Evolutionary conservation across 2,888 invertebrate species (phyloP).

Genomic region (Idaea biselata): DNA sequence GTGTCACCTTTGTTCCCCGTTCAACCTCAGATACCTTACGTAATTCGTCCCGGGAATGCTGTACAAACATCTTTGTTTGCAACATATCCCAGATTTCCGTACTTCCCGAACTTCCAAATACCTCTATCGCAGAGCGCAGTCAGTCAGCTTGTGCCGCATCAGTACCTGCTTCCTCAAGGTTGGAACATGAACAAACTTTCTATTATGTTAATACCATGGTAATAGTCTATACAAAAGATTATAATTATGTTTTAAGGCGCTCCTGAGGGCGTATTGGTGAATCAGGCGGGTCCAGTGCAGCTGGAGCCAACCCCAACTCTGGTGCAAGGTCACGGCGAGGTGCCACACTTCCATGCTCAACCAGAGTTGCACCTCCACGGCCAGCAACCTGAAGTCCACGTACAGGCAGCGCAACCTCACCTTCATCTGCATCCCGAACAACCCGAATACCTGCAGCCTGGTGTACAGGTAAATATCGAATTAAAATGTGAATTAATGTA

Average conservation of each 20-base stretch:
- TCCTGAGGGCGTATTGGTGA: slow-evolving; percentile 42
- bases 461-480: neutral
- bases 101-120: slow-evolving; percentile 51
- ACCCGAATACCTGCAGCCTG: neutral
- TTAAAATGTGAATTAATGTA: neutral
- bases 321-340: slow-evolving; percentile 39
- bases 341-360: slow-evolving; percentile 26
- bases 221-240: neutral
- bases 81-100: slow-evolving; percentile 68
- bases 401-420: slow-evolving; percentile 15
- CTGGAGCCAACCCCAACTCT: slow-evolving; percentile 41
- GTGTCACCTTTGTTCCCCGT: slow-evolving; percentile 41
- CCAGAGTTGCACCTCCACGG: slow-evolving; percentile 26
- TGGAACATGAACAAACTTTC: neutral
- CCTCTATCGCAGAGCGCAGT: slow-evolving; percentile 41
- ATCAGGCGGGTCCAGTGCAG: slow-evolving; percentile 40
- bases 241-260: slow-evolving; percentile 9
- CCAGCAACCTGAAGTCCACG: slow-evolving; percentile 28
- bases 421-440: neutral
- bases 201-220: neutral
- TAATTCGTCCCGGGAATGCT: slow-evolving; percentile 69
- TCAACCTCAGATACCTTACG: slow-evolving; percentile 55
- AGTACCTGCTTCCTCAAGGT: slow-evolving; percentile 46
- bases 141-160: slow-evolving; percentile 51
- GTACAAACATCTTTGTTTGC: slow-evolving; percentile 71